Evolutionary conservation across 92 coral and sea anemone genomes (phyloP), one percentile per base, ranked within the genome.

Genomic region (Porites rus): DNA sequence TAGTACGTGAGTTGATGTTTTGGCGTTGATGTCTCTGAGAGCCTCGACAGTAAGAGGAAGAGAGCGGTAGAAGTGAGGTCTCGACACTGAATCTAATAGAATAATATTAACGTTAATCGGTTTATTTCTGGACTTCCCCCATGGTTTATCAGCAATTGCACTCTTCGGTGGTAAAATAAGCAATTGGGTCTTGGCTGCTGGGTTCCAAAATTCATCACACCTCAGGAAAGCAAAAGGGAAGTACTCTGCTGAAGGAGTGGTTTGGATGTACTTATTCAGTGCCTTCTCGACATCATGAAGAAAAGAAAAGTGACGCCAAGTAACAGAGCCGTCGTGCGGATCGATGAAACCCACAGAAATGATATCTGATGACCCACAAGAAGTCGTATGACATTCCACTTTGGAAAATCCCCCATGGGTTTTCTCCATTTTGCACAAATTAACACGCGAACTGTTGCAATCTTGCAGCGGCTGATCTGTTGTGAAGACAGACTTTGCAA

Each of bases 41-140:
- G 92, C 81, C 73, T 88, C 81, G n/a, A 94, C 86, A 21, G 95
- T 95, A 59, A 88, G 85, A 28, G 95, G 97, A 0, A 95, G 83
- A 10, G 98, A 95, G 46, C 98, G 90, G 79, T 93, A 93, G 72
- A 95, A 93, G 68, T 95, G 97, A 65, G 97, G 92, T 79, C 98
- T 86, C 2, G 98, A 89, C 68, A 95, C 95, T 18, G 98, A 92
- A 62, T 95, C 94, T 7, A 93, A 56, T 8, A 94, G 86, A 9
- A 95, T 82, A 59, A 95, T 88, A 69, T 95, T 95, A 51, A 95
- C 80, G 77, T 95, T 95, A n/a, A 95, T 84, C 10, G 82, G 80
- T 54, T 85, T 90, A 38, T 53, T 53, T 6, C 61, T 75, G 18
- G 63, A 1, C n/a, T 66, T 38, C 5, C 51, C 5, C 8, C 51